These are phyloP conservation scores for Pocillopora grandis DNA, from an alignment of 92 coral and sea anemone genomes.

Conservation along the genomic window DNA sequence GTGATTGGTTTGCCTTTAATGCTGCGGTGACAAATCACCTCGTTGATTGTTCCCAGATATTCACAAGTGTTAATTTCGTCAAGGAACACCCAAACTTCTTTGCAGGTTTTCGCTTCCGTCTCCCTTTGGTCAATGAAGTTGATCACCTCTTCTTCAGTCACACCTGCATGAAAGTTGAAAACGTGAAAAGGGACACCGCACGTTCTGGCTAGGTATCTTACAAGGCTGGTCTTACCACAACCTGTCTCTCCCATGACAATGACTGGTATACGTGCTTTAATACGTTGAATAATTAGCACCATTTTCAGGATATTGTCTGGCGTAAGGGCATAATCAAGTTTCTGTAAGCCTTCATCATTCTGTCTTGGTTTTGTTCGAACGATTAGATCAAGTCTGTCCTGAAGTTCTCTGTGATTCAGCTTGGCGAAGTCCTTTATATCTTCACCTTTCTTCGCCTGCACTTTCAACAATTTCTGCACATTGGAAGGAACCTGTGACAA, in stretches of 20 bases:
- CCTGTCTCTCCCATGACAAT: constrained; percentile 99
- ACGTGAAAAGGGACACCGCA: constrained; percentile 71
- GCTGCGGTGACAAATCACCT: constrained; percentile 85
- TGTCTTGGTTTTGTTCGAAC: constrained; percentile 58
- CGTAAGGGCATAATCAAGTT: constrained; percentile 80
- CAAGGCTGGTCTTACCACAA: constrained; percentile 96
- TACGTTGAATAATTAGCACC: constrained; percentile 90
- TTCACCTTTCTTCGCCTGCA: constrained; percentile 68
- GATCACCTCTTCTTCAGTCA: constrained; percentile 65
- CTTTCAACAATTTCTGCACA: constrained; percentile 70
- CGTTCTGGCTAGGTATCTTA: constrained; percentile 85
- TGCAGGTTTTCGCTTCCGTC: constrained; percentile 48
- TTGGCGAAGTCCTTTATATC: constrained; percentile 76
- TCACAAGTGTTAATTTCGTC: constrained; percentile 98
- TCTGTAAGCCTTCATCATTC: constrained; percentile 18
- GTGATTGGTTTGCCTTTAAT: constrained; percentile 72
- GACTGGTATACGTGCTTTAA: constrained; percentile 85
- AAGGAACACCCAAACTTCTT: constrained; percentile 81
- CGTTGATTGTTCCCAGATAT: constrained; percentile 85
- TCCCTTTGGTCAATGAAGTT: constrained; percentile 55
- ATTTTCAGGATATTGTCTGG: constrained; percentile 94
- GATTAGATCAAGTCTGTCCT: constrained; percentile 75
- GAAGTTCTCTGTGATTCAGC: constrained; percentile 78
- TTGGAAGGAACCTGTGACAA: constrained; percentile 65
- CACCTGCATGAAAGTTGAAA: constrained; percentile 94